phyloP scores from a whole-genome alignment of 1,140 invertebrate genomes.

The Gonatopus flavifemur region DNA sequence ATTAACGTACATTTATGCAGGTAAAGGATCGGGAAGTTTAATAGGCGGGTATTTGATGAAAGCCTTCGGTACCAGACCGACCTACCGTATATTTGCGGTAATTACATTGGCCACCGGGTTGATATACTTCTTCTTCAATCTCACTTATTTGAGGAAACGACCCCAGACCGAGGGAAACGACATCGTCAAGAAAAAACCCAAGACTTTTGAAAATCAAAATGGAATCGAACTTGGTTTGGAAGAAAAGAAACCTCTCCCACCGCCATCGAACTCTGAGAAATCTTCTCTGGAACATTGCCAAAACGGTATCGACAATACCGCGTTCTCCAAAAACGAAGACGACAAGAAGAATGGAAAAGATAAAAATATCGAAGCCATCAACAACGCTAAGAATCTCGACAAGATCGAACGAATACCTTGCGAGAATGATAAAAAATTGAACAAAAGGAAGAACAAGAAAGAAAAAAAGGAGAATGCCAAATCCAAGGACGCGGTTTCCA shows the following conservation, averaged over 20 bases:
- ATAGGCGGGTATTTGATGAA: constrained; percentile 78
- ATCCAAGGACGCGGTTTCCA: constrained; percentile 29
- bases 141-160: constrained; percentile 64
- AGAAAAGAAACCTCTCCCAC: constrained; percentile 4
- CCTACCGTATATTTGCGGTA: constrained; percentile 72
- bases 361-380: constrained; percentile 26
- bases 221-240: constrained; percentile 14
- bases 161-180: constrained; percentile 57
- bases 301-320: constrained; percentile 13
- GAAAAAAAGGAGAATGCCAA: constrained; percentile 43
- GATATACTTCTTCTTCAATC: constrained; percentile 72
- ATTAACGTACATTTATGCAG: constrained; percentile 62
- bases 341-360: constrained; percentile 4
- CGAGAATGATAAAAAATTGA: constrained; percentile 14
- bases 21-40: constrained; percentile 75
- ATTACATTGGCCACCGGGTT: constrained; percentile 66
- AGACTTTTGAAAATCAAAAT: constrained; percentile 38
- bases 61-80: constrained; percentile 69
- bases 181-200: constrained; percentile 58
- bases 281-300: not conserved
- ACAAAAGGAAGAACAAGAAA: constrained; percentile 20
- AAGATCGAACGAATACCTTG: constrained; percentile 41
- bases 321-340: constrained; percentile 11
- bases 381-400: constrained; percentile 43
- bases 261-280: constrained; percentile 10